Conservation (phyloP, 2,113 vertebrate species). For the Podocnemis expansa region DNA sequence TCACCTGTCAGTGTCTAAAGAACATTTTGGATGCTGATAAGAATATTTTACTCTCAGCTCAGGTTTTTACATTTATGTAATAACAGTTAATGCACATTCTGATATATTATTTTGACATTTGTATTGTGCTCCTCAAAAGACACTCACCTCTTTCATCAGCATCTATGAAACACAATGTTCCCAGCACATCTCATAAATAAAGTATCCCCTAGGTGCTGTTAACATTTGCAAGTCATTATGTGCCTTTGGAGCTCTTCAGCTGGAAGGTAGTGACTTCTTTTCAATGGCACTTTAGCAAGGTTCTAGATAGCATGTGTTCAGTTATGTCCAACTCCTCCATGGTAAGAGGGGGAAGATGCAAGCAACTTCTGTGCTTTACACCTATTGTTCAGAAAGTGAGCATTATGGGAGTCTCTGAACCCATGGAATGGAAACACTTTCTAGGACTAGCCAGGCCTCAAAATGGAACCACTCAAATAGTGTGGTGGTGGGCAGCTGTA, state of each 20-base stretch:
- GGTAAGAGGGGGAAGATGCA: rapidly evolving
- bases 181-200: slow-evolving; percentile 38
- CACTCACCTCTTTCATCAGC: background rate
- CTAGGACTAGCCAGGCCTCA: background rate
- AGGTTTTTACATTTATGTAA: slow-evolving; percentile 36
- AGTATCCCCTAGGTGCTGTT: background rate
- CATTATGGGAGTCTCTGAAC: background rate
- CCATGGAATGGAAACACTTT: background rate
- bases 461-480: background rate
- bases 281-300: background rate
- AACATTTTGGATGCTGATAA: slow-evolving; percentile 27
- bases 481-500: background rate
- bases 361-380: background rate
- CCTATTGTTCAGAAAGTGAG: background rate
- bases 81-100: slow-evolving; percentile 27
- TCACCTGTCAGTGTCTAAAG: slow-evolving; percentile 9
- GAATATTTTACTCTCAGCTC: slow-evolving; percentile 40
- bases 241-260: background rate
- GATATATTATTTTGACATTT: slow-evolving; percentile 47
- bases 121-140: slow-evolving; percentile 9
- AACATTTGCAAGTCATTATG: slow-evolving; percentile 38
- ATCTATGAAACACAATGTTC: slow-evolving; percentile 35
- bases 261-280: background rate
- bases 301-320: background rate
- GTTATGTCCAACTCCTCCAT: background rate